Base-by-base conservation (phyloP, 2,113 vertebrate species). In the Oncorhynchus nerka region DNA sequence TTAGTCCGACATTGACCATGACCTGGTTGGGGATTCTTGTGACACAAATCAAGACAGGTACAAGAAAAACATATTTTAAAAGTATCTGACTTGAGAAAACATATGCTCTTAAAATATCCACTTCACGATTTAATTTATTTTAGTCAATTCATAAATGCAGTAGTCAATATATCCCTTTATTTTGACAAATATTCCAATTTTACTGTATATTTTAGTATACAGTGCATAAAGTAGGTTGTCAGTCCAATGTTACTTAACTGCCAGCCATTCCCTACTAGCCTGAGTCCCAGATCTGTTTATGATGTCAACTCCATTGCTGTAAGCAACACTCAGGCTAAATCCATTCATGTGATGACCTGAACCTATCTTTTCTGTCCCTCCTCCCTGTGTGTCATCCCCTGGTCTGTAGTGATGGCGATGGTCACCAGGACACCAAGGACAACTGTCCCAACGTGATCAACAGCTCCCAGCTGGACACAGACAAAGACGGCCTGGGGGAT, bases 11-110 rank as follows among this genome's bases (percentile, higher is more conserved):
- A 61, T 97, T 69, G 98, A 99, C 81, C 96, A 98, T 34, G 98
- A 99, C 81, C 93, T 99, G 74, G 94, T 99, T 68, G 98, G 98
- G 86, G 98, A 99, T 88, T 98, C 97, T 59, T 99, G 98, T 11
- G 98, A 99, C 85, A 99, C 98, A 82, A 99, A 99, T 89, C 96
- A 99, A 91, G 98, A 99, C 94, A 99, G 97, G 98, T 99, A 28
- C 20, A 64, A 45, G 22, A 64, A 2, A 24, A 64, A 26, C n/a
- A 26, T 26, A 3, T 26, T 19, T 57, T 57, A 55, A 55, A 55
- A 55, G 4, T 55, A 19, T 7, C 8, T 62, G 5, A 62, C 20
- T 5, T 62, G n/a, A 62, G 16, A 62, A 22, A n/a, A 22, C 9
- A 5, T 62, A 62, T 22, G 7, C n/a, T 62, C 59, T 62, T 22